These are phyloP conservation scores for Peromyscus polionotus DNA, from an alignment of 2,113 vertebrate genomes.

Conservation along the genomic window DNA sequence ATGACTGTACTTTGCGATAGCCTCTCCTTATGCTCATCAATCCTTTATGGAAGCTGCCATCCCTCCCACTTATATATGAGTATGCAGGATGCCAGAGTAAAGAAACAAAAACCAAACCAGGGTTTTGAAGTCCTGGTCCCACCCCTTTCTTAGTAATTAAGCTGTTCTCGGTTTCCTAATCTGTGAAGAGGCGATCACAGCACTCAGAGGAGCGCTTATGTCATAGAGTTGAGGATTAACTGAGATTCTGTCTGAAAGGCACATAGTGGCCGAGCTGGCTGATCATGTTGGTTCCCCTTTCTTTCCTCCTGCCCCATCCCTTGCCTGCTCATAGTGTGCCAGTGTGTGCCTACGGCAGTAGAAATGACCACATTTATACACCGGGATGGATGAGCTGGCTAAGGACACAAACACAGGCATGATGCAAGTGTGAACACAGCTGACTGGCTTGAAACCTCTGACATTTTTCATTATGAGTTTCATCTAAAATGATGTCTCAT, in stretches of 20 bases:
- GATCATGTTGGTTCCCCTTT: not conserved
- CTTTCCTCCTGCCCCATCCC: not conserved
- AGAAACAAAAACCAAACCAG: not conserved
- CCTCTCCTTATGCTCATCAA: conserved; percentile 65
- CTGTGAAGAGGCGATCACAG: conserved; percentile 39
- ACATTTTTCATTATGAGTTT: conserved; percentile 54
- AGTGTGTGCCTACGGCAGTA: not conserved
- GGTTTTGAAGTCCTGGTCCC: conserved; percentile 44
- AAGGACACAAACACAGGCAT: not conserved
- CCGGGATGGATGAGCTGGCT: not conserved
- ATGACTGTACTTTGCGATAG: not conserved
- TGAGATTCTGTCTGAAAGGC: conserved; percentile 47
- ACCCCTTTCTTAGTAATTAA: conserved; percentile 28
- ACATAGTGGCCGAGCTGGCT: not conserved
- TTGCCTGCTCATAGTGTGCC: not conserved
- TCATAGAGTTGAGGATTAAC: conserved; percentile 12
- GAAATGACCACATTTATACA: conserved; percentile 26
- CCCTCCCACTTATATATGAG: conserved; percentile 40
- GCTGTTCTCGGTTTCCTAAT: conserved; percentile 66
- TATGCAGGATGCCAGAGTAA: conserved; percentile 24
- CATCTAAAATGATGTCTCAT: conserved; percentile 21
- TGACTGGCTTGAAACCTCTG: conserved; percentile 54
- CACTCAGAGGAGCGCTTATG: conserved; percentile 7
- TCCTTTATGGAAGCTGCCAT: conserved; percentile 46
- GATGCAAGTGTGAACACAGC: not conserved